Percentiles rank a stretch among this genome's conserved stretches.
phyloP scores from a whole-genome alignment of 2,888 invertebrate genomes.

The Ectropis crepuscularia region DNA sequence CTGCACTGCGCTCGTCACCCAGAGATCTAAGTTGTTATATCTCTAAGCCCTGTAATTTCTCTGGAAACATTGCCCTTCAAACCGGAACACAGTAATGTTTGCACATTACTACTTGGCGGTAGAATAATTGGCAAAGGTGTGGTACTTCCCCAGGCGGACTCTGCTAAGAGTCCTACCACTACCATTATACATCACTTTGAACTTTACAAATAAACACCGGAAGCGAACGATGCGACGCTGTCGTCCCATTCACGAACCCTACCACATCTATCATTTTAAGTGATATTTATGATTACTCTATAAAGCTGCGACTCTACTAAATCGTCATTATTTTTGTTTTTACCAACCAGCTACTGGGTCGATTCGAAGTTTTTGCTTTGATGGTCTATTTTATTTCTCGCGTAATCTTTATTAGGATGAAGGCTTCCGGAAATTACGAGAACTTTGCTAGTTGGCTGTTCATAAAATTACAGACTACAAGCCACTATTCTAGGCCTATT shows the following conservation, averaged over 20 bases:
- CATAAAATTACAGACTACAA: slow-evolving; percentile 30
- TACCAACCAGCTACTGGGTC: neutral
- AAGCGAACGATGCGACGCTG: slow-evolving; percentile 49
- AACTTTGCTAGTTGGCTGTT: slow-evolving; percentile 16
- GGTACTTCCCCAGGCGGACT: too few relatives aligned
- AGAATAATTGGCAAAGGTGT: too few relatives aligned
- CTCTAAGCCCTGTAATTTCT: too few relatives aligned
- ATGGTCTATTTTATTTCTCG: neutral
- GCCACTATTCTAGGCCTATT: slow-evolving; percentile 27
- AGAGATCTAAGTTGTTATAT: too few relatives aligned
- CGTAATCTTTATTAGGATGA: neutral
- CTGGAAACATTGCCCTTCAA: too few relatives aligned
- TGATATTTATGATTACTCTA: slow-evolving; percentile 59
- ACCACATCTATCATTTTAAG: slow-evolving; percentile 58
- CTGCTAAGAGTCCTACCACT: too few relatives aligned
- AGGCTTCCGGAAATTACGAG: slow-evolving; percentile 14
- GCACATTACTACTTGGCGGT: too few relatives aligned
- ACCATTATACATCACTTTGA: slow-evolving; percentile 10
- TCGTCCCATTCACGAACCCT: slow-evolving; percentile 54
- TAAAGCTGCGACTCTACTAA: slow-evolving; percentile 41
- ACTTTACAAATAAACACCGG: slow-evolving; percentile 47
- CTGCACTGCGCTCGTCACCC: too few relatives aligned
- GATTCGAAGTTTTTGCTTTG: neutral
- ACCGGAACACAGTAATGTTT: too few relatives aligned
- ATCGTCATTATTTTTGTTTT: slow-evolving; percentile 10